Evolutionary conservation across 2,888 invertebrate genomes (phyloP), one percentile per base, ranked within the genome.

Genomic region (Drosophila emarginata): DNA sequence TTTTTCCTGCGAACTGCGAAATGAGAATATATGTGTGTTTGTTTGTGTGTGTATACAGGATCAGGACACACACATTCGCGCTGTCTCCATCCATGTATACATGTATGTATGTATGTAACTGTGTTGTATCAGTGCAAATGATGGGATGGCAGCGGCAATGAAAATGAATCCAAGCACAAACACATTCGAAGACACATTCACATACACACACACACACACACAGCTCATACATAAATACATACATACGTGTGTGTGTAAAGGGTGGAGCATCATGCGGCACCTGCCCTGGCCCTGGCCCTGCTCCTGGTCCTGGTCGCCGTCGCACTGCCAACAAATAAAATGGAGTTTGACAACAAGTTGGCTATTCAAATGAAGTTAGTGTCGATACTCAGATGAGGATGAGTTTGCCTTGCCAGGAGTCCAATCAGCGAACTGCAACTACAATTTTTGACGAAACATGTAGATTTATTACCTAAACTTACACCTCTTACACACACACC

Each of bases 1-100:
- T 83, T 83, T 73, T 74, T 72, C 63, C 61, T 56, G 56, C 63
- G 67, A 79, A 74, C 61, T 54, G 56, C 63, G 67, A 79, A 74
- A 71, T 67, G 45, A 65, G 64, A 69, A 77, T 61, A 65, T 72
- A 66, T 39, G 57, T 39, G 53, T 54, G 18, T 58, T 21, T 32
- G 54, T 57, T 28, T 56, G 60, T 40, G 54, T 53, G 28, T 56
- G 37, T 21, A 45, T 45, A 15, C 18, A 45, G 40, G 40, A 45
- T 45, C 40, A 45, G 15, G 40, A 40, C 40, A 45, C 15, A 45
- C 40, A 45, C 18, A 45, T 15, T 45, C 40, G 15, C 15, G 40
- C 40, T 45, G 40, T 9, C 40, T 15, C 40, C 40, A 45, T 26
- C 12, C 58, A 51, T 45, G 21, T 60, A 53, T 64, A 51, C 53